Percentiles rank a stretch among this genome's conserved stretches.
These are phyloP conservation scores for Drosophila stalkeri DNA, from an alignment of 2,888 invertebrate genomes.

Conservation along the genomic window DNA sequence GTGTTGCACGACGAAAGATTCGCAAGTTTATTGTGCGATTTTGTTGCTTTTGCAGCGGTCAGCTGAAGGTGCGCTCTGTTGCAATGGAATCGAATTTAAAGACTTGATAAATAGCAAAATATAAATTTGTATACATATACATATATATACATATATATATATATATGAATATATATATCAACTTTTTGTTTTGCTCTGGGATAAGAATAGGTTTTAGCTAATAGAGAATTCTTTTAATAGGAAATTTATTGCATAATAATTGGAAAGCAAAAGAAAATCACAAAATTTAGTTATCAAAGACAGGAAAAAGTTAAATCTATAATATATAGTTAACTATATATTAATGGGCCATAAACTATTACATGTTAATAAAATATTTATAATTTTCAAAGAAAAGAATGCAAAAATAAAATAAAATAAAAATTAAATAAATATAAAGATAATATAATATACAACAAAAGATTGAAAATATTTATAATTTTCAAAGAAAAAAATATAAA, in stretches of 20 bases:
- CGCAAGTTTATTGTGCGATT: slow-evolving; percentile 19
- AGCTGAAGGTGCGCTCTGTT: slow-evolving; percentile 25
- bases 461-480: neutral
- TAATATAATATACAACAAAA: too few species aligned
- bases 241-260: neutral
- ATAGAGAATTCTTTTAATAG: neutral
- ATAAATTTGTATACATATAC: neutral
- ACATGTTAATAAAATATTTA: neutral
- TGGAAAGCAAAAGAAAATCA: neutral
- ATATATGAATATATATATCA: neutral
- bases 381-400: neutral
- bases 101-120: neutral
- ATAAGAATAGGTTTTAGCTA: neutral
- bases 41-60: slow-evolving; percentile 11
- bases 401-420: too few species aligned
- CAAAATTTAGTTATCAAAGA: too few species aligned
- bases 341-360: too few species aligned
- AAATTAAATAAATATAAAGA: too few species aligned
- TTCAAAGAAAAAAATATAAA: neutral
- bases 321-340: too few species aligned
- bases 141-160: neutral
- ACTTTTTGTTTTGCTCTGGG: neutral
- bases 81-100: neutral
- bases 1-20: slow-evolving; percentile 30
- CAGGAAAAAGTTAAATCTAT: too few species aligned